These are phyloP conservation scores for Leptoteleia sp. DNA, from an alignment of 1,140 invertebrate genomes.

Conservation along the genomic window DNA sequence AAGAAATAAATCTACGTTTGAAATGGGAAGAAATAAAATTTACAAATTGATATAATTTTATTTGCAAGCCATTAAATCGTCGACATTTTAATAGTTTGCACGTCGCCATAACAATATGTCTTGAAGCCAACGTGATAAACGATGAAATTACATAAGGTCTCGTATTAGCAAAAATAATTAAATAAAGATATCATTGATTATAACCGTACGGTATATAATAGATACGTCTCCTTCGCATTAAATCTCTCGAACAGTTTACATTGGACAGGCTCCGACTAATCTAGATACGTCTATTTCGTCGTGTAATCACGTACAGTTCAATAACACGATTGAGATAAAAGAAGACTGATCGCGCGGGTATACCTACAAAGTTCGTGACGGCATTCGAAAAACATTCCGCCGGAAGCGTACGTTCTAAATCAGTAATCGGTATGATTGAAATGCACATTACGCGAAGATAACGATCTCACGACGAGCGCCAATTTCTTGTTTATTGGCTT, in stretches of 20 bases:
- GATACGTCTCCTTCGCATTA: constrained; percentile 41
- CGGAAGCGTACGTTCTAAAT: constrained; percentile 46
- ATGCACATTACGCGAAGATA: constrained; percentile 29
- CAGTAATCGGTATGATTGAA: constrained; percentile 42
- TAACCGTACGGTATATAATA: constrained; percentile 38
- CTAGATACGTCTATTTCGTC: constrained; percentile 55
- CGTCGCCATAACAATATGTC: too few relatives aligned
- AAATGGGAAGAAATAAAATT: too few relatives aligned
- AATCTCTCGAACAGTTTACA: constrained; percentile 49
- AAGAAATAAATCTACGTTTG: too few relatives aligned
- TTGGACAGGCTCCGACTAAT: constrained; percentile 48
- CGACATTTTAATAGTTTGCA: neutral
- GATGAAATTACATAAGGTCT: constrained; percentile 4
- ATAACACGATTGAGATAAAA: constrained; percentile 58
- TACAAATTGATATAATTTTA: too few relatives aligned
- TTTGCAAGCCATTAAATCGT: too few relatives aligned
- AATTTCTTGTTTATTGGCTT: constrained; percentile 2
- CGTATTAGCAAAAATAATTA: constrained; percentile 35
- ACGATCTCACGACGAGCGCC: constrained; percentile 4
- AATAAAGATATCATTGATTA: constrained; percentile 34
- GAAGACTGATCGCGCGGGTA: constrained; percentile 50
- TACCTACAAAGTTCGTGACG: constrained; percentile 34
- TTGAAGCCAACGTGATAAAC: too few relatives aligned
- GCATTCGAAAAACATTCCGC: constrained; percentile 46
- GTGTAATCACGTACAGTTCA: constrained; percentile 57